Conservation (phyloP, 2,797 vertebrate species). For the Jordanella pulchra region DNA sequence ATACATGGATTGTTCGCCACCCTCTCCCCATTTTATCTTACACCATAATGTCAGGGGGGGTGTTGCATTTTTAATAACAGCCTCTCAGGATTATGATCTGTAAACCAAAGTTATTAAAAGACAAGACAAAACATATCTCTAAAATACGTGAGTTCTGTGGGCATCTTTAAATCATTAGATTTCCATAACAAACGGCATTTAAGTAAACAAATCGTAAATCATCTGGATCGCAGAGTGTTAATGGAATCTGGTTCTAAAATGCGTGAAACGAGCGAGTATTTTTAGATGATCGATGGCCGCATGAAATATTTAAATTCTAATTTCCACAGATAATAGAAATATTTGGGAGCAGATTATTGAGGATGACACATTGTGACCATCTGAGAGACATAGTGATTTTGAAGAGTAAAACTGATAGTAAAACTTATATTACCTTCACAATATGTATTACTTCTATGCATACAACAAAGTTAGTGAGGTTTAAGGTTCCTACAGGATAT, state of each 20-base stretch:
- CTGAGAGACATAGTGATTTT: not conserved
- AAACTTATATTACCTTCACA: not conserved
- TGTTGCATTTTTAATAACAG: not conserved
- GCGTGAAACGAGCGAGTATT: slow-evolving; percentile 60
- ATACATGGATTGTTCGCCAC: slow-evolving; percentile 16
- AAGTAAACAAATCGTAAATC: slow-evolving; percentile 28
- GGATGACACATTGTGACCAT: slow-evolving; percentile 21
- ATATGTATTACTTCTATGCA: not conserved
- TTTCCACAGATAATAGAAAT: slow-evolving; percentile 74
- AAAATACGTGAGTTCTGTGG: not conserved
- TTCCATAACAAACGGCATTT: slow-evolving; percentile 29
- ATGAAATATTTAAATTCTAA: slow-evolving; percentile 79
- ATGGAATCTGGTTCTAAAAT: slow-evolving; percentile 48
- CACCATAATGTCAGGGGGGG: not conserved
- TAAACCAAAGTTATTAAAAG: not conserved
- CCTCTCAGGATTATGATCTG: not conserved
- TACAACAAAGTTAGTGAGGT: not conserved
- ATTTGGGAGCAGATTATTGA: slow-evolving; percentile 54
- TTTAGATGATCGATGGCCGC: slow-evolving; percentile 72
- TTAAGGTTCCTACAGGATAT: not conserved
- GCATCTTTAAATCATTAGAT: slow-evolving; percentile 14
- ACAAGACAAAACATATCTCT: not conserved
- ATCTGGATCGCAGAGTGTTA: slow-evolving; percentile 8
- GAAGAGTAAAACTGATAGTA: not conserved
- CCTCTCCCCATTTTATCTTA: not conserved